Percentiles rank a stretch among this genome's conserved stretches.
Evolutionary conservation across 1,140 invertebrate species (phyloP).

Genomic region (Caenorhabditis inopinata): DNA sequence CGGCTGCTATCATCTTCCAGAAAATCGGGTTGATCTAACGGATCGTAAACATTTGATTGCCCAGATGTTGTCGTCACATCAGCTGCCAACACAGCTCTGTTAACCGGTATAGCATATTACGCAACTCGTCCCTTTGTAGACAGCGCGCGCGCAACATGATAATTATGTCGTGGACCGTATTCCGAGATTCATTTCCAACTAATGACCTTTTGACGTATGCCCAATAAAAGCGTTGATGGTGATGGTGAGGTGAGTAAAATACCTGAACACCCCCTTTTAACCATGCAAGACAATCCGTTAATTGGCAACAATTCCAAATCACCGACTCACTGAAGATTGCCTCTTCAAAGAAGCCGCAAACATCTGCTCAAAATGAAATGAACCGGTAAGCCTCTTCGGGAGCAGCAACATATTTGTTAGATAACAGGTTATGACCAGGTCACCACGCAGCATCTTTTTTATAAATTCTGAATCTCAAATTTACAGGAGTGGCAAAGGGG

Average conservation of each 20-base stretch:
- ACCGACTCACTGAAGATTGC: background rate
- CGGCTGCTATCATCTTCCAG: background rate
- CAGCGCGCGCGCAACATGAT: conserved; percentile 19
- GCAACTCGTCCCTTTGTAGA: conserved; percentile 16
- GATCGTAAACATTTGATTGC: conserved; percentile 34
- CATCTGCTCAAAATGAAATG: background rate
- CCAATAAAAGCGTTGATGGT: background rate
- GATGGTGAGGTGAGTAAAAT: background rate
- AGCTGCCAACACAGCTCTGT: background rate
- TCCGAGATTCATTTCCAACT: conserved; percentile 27
- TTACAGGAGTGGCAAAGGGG: too few relatives aligned
- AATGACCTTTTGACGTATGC: conserved; percentile 27
- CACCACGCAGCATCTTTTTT: too few relatives aligned
- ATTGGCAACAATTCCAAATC: background rate
- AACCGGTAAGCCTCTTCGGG: background rate
- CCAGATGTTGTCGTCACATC: conserved; percentile 22
- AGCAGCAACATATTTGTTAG: background rate
- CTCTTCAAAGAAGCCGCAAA: background rate
- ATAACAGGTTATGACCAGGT: background rate
- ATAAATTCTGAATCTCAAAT: too few relatives aligned
- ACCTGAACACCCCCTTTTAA: background rate
- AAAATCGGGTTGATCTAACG: conserved; percentile 6
- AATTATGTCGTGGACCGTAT: conserved; percentile 24
- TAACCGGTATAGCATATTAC: background rate
- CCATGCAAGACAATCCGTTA: conserved; percentile 14